phyloP scores from a whole-genome alignment of 2,797 vertebrate genomes.

The Acanthurus tractus region DNA sequence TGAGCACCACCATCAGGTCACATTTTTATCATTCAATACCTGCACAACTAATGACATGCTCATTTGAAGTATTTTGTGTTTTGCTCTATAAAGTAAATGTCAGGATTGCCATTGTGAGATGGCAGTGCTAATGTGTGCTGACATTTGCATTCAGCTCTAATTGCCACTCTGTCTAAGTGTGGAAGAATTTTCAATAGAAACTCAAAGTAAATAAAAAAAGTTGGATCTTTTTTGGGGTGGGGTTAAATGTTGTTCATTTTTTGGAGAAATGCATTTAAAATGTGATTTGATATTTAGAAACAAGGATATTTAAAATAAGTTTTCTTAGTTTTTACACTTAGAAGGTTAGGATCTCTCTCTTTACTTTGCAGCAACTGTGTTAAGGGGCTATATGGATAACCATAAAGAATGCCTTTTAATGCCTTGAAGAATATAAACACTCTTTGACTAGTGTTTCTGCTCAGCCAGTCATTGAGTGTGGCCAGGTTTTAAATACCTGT shows the following conservation, averaged over 20 bases:
- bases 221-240: too few relatives aligned
- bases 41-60: not conserved
- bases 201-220: too few relatives aligned
- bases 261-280: not conserved
- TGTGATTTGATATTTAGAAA: not conserved
- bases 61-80: not conserved
- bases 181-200: not conserved
- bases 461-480: constrained; percentile 46
- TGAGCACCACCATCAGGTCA: not conserved
- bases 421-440: constrained; percentile 31
- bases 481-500: constrained; percentile 61
- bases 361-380: constrained; percentile 13
- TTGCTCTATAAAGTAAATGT: not conserved
- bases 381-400: too few relatives aligned
- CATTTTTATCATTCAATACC: not conserved
- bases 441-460: constrained; percentile 65
- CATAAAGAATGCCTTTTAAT: constrained; percentile 49
- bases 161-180: not conserved
- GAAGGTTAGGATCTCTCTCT: not conserved
- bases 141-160: not conserved
- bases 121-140: not conserved
- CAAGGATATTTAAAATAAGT: not conserved
- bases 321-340: not conserved
- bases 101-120: not conserved
- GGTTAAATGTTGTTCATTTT: not conserved